Percentiles rank a stretch among this genome's conserved stretches.
Conservation (phyloP, 2,888 invertebrate genomes). For the Falcaria lacertinaria region DNA sequence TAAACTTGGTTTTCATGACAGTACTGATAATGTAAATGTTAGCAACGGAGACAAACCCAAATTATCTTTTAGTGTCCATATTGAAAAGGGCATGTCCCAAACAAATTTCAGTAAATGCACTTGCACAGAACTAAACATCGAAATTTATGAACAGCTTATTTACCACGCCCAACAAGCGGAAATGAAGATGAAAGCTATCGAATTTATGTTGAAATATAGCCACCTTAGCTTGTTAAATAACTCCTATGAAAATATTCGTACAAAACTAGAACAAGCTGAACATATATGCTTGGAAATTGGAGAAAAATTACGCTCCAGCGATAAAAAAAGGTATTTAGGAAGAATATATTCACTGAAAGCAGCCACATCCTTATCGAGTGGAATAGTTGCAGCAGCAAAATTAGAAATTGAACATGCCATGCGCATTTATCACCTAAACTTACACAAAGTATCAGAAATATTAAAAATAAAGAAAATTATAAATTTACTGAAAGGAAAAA, state of each 20-base stretch:
- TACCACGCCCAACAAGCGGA: constrained; percentile 64
- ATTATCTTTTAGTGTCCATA: constrained; percentile 38
- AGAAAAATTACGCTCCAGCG: constrained; percentile 24
- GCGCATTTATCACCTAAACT: constrained; percentile 48
- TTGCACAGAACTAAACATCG: constrained; percentile 57
- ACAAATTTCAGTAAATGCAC: constrained; percentile 57
- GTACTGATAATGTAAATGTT: constrained; percentile 36
- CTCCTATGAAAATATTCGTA: constrained; percentile 39
- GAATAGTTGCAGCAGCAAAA: constrained; percentile 45
- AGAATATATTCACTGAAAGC: constrained; percentile 57
- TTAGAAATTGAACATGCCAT: constrained; percentile 47
- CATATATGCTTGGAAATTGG: constrained; percentile 32
- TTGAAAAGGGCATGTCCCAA: constrained; percentile 55
- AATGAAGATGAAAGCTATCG: constrained; percentile 50
- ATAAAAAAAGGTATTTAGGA: constrained; percentile 48
- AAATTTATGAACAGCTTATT: constrained; percentile 59
- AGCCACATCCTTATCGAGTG: constrained; percentile 41
- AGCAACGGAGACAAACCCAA: constrained; percentile 23
- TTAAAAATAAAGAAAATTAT: constrained; percentile 38
- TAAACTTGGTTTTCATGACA: constrained; percentile 51
- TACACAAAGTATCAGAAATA: constrained; percentile 45
- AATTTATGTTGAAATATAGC: constrained; percentile 51
- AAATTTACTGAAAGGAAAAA: constrained; percentile 32
- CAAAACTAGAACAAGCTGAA: constrained; percentile 56
- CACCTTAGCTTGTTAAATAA: constrained; percentile 49